Conservation (phyloP, 2,113 vertebrate genomes). For the Melanostigma gelatinosum region DNA sequence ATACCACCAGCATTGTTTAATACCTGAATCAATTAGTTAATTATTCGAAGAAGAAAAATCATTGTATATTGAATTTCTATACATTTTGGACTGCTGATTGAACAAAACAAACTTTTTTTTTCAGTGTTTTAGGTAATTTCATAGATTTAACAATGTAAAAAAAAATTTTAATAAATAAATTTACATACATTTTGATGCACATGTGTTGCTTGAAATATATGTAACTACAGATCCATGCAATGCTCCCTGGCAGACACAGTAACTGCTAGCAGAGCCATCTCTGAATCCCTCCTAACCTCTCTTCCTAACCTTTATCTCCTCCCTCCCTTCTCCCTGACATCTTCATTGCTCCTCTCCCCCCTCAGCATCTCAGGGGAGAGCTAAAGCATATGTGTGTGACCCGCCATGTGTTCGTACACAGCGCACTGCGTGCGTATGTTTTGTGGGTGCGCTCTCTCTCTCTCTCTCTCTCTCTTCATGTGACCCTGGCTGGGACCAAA, state of each 20-base stretch:
- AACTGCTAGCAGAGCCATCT: not conserved
- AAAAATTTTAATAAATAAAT: too few species aligned
- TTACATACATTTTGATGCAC: not conserved
- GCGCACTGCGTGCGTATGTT: conserved; percentile 84
- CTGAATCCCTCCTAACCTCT: not conserved
- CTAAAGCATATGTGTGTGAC: conserved; percentile 69
- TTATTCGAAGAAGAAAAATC: not conserved
- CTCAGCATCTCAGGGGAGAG: conserved; percentile 56
- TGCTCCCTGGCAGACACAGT: conserved; percentile 17
- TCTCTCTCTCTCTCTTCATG: conserved; percentile 72
- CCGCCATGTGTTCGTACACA: conserved; percentile 43
- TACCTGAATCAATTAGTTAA: not conserved
- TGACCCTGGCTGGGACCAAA: conserved; percentile 95
- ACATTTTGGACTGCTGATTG: not conserved
- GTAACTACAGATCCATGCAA: not conserved
- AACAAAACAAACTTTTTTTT: not conserved
- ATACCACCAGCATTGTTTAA: not conserved
- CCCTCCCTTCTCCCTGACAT: conserved; percentile 61
- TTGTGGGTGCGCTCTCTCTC: conserved; percentile 75
- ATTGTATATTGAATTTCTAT: not conserved
- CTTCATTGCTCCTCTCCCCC: conserved; percentile 64
- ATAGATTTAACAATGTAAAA: not conserved
- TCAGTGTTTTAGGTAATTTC: not conserved
- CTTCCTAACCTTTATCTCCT: conserved; percentile 53
- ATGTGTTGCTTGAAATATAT: conserved; percentile 2